Conservation (phyloP, 2,888 invertebrate species). For the Papilio elwesi region DNA sequence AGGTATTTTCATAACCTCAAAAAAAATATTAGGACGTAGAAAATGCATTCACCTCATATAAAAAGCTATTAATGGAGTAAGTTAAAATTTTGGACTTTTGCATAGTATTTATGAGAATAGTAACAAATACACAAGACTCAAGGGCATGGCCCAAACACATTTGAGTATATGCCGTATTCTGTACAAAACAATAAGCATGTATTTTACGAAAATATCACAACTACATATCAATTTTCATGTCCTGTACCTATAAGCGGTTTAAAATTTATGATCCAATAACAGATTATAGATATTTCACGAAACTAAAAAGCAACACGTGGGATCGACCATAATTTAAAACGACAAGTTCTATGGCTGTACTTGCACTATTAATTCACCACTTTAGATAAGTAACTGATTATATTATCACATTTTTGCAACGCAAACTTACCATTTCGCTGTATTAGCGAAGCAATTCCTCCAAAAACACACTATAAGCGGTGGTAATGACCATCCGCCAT, state of each 20-base stretch:
- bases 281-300: conserved; percentile 45
- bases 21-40: conserved; percentile 11
- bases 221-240: background rate
- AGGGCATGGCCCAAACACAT: conserved; percentile 18
- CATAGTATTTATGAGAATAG: conserved; percentile 25
- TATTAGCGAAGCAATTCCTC: conserved; percentile 77
- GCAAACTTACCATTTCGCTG: conserved; percentile 81
- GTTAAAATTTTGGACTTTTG: background rate
- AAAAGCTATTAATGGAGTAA: background rate
- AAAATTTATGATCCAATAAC: conserved; percentile 42
- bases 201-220: background rate
- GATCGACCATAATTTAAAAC: conserved; percentile 41
- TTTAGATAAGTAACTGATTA: conserved; percentile 41
- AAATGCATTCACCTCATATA: background rate
- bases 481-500: conserved; percentile 82
- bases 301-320: conserved; percentile 55
- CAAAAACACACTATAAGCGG: conserved; percentile 76
- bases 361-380: conserved; percentile 50
- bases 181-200: conserved; percentile 5
- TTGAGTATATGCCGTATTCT: conserved; percentile 19
- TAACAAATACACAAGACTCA: conserved; percentile 16
- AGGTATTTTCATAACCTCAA: conserved; percentile 49
- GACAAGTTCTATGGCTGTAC: conserved; percentile 56
- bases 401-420: conserved; percentile 50
- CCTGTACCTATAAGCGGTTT: background rate